These are phyloP conservation scores for human DNA, from an alignment of 2,113 vertebrate species.

Conservation along the genomic window GRCh38 chr19:44299001-44299500, in stretches of 20 bases:
- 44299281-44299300: not conserved
- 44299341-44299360: not conserved
- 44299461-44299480: not conserved
- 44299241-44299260: not conserved
- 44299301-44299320: not conserved
- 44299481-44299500: not conserved
- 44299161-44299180: rapidly evolving
- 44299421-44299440: not conserved
- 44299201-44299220: not conserved
- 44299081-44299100: not conserved
- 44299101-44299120: too few species aligned
- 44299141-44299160: too few species aligned
- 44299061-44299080: not conserved
- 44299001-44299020: not conserved
- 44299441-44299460: not conserved
- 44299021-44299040: not conserved
- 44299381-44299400: not conserved
- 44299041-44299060: not conserved
- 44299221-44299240: not conserved
- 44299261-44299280: not conserved
- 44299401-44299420: not conserved
- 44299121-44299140: too few species aligned
- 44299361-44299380: not conserved
- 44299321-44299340: not conserved
- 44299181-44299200: not conserved